Percentiles rank a stretch among this genome's conserved stretches.
Evolutionary conservation across 2,888 invertebrate species (phyloP).

Genomic region (Rotaria sp.): DNA sequence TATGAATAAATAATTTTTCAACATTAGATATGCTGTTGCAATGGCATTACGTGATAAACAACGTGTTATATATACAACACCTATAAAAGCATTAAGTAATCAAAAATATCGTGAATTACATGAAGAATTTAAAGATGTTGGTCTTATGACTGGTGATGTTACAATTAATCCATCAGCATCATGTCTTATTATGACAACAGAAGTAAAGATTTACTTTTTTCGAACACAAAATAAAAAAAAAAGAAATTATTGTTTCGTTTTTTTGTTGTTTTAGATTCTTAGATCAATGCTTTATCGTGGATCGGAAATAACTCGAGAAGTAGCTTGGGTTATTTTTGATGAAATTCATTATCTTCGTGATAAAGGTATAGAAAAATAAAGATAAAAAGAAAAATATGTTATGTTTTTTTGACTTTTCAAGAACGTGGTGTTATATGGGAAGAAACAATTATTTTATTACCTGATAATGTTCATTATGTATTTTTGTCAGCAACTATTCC

Average conservation of each 20-base stretch:
- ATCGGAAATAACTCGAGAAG: slow-evolving; percentile 95
- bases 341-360: slow-evolving; percentile 99
- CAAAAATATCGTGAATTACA: slow-evolving; percentile 96
- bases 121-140: slow-evolving; percentile 93
- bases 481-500: slow-evolving; percentile 98
- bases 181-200: slow-evolving; percentile 99
- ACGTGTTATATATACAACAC: slow-evolving; percentile 96
- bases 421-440: slow-evolving; percentile 95
- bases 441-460: slow-evolving; percentile 90
- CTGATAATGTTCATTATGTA: slow-evolving; percentile 94
- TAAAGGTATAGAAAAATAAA: slow-evolving; percentile 58
- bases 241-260: not conserved
- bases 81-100: slow-evolving; percentile 96
- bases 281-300: slow-evolving; percentile 96
- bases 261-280: slow-evolving; percentile 65
- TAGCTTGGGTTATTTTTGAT: slow-evolving; percentile 98
- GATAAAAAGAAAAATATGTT: not conserved
- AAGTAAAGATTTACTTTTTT: slow-evolving; percentile 53
- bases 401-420: not conserved
- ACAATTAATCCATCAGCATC: slow-evolving; percentile 96
- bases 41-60: slow-evolving; percentile 85
- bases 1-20: slow-evolving; percentile 27
- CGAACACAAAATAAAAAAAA: not conserved
- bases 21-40: slow-evolving; percentile 77
- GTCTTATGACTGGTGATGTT: slow-evolving; percentile 94